Conservation (phyloP, 2,113 vertebrate species). For the Fulmarus glacialis region DNA sequence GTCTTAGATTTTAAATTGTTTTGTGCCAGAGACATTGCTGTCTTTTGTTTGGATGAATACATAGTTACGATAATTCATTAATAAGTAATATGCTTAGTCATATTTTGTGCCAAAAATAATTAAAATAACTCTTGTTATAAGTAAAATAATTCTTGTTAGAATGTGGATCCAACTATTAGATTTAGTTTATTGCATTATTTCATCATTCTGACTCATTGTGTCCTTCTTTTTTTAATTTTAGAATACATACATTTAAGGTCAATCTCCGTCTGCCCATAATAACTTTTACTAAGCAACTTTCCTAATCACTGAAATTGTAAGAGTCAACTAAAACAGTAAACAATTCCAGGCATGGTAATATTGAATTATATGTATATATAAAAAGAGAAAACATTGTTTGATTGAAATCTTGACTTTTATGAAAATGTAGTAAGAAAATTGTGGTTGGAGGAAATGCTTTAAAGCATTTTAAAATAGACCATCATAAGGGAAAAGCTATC, state of each 20-base stretch:
- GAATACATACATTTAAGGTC: neutral
- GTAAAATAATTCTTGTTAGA: neutral
- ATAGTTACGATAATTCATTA: neutral
- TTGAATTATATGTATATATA: neutral
- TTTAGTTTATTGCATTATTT: neutral
- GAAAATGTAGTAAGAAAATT: neutral
- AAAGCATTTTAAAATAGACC: neutral
- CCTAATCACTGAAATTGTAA: neutral
- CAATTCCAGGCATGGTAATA: neutral
- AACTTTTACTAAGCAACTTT: neutral
- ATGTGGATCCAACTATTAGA: neutral
- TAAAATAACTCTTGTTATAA: neutral
- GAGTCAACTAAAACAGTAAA: neutral
- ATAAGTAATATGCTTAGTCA: neutral
- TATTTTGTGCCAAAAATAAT: neutral
- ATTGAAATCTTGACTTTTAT: neutral
- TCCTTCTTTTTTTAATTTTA: neutral
- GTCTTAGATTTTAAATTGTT: neutral
- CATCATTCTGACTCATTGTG: neutral
- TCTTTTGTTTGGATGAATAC: neutral
- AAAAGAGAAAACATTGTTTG: fast-evolving
- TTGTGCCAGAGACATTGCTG: neutral
- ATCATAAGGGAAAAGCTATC: neutral
- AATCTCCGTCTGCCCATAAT: neutral
- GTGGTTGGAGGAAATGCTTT: neutral